Conservation (phyloP, 2,113 vertebrate species). For the Trogon melanurus region DNA sequence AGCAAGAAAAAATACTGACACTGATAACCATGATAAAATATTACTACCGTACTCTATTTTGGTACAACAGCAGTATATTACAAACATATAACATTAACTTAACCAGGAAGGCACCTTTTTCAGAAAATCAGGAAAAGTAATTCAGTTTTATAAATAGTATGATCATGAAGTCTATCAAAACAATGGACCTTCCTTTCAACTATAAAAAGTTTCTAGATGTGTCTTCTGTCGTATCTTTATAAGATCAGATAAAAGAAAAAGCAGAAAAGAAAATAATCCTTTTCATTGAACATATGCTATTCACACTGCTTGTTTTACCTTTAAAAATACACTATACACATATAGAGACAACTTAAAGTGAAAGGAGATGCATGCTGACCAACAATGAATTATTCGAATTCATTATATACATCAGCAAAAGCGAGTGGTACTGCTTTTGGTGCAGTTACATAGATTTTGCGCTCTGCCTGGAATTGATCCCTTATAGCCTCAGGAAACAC, state of each 20-base stretch:
- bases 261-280: not conserved
- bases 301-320: not conserved
- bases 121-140: conserved; percentile 75
- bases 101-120: conserved; percentile 88
- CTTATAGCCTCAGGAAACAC: conserved; percentile 8
- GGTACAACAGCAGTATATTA: conserved; percentile 52
- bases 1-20: conserved; percentile 53
- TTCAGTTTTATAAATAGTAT: conserved; percentile 74
- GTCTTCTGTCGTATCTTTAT: conserved; percentile 4
- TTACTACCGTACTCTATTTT: conserved; percentile 66
- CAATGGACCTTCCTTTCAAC: conserved; percentile 73
- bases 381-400: conserved; percentile 20
- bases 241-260: not conserved
- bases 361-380: not conserved
- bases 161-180: conserved; percentile 61
- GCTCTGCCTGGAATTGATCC: conserved; percentile 14
- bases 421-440: not conserved
- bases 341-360: not conserved
- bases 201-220: conserved; percentile 25
- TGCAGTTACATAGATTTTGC: not conserved
- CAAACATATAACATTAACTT: conserved; percentile 69
- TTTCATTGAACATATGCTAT: not conserved
- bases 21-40: conserved; percentile 72
- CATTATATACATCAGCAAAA: not conserved
- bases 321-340: not conserved